A percentile compares a stretch with the other conserved stretches of the same genome.
These are phyloP conservation scores for Drosophila insularis DNA, from an alignment of 1,140 invertebrate species.

Conservation along the genomic window DNA sequence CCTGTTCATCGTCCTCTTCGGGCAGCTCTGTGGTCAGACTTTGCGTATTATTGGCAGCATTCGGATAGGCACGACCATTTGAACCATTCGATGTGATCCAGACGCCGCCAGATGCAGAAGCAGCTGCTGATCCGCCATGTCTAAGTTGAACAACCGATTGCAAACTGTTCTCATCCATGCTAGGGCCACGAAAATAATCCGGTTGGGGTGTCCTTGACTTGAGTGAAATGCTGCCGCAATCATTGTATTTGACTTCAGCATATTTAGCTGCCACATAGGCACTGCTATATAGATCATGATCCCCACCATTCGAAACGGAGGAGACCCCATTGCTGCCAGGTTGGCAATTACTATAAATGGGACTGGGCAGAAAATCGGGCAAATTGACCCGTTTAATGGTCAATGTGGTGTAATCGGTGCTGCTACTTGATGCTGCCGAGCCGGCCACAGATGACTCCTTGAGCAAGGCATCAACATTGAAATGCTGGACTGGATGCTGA, in stretches of 20 bases:
- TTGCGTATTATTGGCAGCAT: constrained; percentile 63
- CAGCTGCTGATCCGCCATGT: constrained; percentile 27
- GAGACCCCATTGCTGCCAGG: not conserved
- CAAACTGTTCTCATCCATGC: constrained; percentile 60
- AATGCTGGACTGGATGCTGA: constrained; percentile 90
- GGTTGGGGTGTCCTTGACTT: constrained; percentile 78
- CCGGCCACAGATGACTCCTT: constrained; percentile 54
- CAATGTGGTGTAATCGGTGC: constrained; percentile 72
- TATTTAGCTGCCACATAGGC: constrained; percentile 71
- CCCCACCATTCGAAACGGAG: constrained; percentile 21
- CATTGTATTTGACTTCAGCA: constrained; percentile 61
- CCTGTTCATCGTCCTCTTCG: constrained; percentile 69
- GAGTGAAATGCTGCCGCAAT: constrained; percentile 69
- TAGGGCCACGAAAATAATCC: constrained; percentile 70
- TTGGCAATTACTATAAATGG: constrained; percentile 78
- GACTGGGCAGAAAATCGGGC: constrained; percentile 78
- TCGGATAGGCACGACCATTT: constrained; percentile 49
- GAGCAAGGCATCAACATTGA: constrained; percentile 78
- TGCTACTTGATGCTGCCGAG: not conserved
- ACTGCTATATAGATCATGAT: constrained; percentile 72
- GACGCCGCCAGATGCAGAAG: not conserved
- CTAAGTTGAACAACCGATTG: constrained; percentile 73
- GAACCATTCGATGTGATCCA: constrained; percentile 19
- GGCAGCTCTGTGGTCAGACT: constrained; percentile 80
- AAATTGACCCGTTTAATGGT: constrained; percentile 78